A percentile compares a stretch with the other conserved stretches of the same genome.
Evolutionary conservation across 1,140 invertebrate genomes (phyloP).

Genomic region (Centruroides sculpturatus): DNA sequence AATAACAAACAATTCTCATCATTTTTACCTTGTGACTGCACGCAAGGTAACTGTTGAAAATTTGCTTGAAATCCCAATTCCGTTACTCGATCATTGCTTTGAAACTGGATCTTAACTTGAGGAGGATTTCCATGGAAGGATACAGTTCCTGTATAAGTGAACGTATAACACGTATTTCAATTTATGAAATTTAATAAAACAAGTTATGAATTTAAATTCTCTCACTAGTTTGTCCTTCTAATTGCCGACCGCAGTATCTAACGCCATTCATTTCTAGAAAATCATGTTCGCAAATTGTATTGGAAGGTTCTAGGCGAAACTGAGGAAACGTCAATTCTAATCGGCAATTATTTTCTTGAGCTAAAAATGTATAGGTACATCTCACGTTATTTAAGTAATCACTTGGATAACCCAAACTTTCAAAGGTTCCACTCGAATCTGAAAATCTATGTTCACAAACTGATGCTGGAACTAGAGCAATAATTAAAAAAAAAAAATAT

Average conservation of each 20-base stretch:
- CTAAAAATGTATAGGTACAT: constrained; percentile 17
- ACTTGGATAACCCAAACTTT: constrained; percentile 17
- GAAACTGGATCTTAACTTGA: constrained; percentile 15
- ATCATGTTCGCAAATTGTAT: constrained; percentile 16
- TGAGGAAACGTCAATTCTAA: constrained; percentile 19
- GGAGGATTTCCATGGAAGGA: constrained; percentile 15
- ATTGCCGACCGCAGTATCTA: constrained; percentile 21
- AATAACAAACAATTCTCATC: too few relatives aligned
- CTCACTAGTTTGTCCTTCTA: constrained; percentile 20
- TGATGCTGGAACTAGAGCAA: not conserved
- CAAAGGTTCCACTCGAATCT: constrained; percentile 15
- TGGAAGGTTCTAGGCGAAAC: constrained; percentile 16
- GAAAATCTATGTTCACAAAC: constrained; percentile 12
- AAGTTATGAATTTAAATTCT: not conserved
- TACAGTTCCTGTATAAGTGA: constrained; percentile 11
- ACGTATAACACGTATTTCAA: not conserved
- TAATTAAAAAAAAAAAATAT: not conserved
- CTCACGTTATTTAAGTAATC: constrained; percentile 15
- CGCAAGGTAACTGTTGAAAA: constrained; percentile 8
- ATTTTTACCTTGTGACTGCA: constrained; percentile 1
- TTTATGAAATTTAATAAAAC: not conserved
- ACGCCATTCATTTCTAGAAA: constrained; percentile 21
- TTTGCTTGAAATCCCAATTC: constrained; percentile 17
- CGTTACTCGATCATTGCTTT: constrained; percentile 8
- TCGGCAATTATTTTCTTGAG: constrained; percentile 15